Conservation (phyloP, 2,797 vertebrate species). For the Acanthurus leucopareius region DNA sequence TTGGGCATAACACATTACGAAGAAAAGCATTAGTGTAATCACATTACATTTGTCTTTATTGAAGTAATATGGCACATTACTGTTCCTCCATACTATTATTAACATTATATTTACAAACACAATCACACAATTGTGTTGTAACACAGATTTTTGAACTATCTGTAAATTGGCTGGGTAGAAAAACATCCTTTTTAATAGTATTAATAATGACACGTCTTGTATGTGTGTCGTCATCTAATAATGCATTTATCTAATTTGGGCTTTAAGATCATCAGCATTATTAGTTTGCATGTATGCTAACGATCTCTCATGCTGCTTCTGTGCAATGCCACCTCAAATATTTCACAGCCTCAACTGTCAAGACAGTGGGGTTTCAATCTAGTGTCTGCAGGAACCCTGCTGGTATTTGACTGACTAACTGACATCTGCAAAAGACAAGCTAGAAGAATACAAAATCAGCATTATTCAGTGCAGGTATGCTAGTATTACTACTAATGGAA, state of each 20-base stretch:
- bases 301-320: not conserved
- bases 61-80: too few relatives aligned
- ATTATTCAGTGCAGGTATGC: constrained; percentile 11
- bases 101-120: too few relatives aligned
- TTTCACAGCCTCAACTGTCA: not conserved
- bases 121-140: too few relatives aligned
- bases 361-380: not conserved
- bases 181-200: too few relatives aligned
- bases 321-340: constrained; percentile 7
- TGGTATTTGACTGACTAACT: constrained; percentile 20
- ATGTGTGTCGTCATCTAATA: constrained; percentile 10
- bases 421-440: not conserved
- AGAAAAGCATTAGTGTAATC: too few relatives aligned
- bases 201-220: too few relatives aligned
- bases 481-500: constrained; percentile 7
- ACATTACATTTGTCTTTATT: too few relatives aligned
- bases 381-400: not conserved
- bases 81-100: too few relatives aligned
- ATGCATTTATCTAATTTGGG: constrained; percentile 20
- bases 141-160: too few relatives aligned
- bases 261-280: constrained; percentile 5
- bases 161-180: too few relatives aligned
- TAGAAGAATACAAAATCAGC: not conserved
- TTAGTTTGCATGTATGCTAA: constrained; percentile 2
- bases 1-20: too few relatives aligned